phyloP scores from a whole-genome alignment of 2,888 invertebrate genomes.

The Lycia hirtaria region DNA sequence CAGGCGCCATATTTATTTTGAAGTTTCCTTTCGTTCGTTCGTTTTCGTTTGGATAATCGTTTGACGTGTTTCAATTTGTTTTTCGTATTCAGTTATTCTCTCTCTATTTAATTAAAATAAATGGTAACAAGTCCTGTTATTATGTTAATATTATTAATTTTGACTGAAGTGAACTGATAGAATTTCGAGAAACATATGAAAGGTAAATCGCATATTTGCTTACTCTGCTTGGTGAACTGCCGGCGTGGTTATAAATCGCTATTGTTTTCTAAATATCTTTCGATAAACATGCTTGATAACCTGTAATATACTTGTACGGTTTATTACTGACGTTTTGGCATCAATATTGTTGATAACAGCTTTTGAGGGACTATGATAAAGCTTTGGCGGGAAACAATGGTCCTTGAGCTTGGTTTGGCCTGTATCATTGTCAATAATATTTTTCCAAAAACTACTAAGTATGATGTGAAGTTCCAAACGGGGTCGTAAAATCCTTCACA shows the following conservation, averaged over 20 bases:
- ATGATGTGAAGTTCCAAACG: too few species aligned
- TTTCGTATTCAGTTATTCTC: not conserved
- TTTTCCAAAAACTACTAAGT: too few species aligned
- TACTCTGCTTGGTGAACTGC: not conserved
- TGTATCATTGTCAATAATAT: too few species aligned
- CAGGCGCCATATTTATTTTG: conserved; percentile 7
- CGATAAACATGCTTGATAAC: not conserved
- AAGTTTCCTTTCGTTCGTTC: too few species aligned
- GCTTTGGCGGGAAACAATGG: conserved; percentile 24
- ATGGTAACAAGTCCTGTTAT: not conserved
- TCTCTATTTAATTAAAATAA: not conserved
- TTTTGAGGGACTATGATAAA: not conserved
- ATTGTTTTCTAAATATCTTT: not conserved
- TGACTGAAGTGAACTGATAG: conserved; percentile 2
- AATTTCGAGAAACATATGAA: conserved; percentile 20
- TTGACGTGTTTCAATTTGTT: not conserved
- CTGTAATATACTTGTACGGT: not conserved
- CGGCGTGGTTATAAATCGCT: conserved; percentile 13
- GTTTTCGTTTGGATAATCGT: not conserved
- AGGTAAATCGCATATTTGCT: not conserved
- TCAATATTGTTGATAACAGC: not conserved
- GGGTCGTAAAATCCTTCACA: too few species aligned
- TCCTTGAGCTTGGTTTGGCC: not conserved
- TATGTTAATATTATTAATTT: not conserved
- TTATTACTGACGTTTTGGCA: not conserved